Evolutionary conservation across 2,113 vertebrate species (phyloP), one percentile per base, ranked within the genome.

Genomic region (Eublepharis macularius): DNA sequence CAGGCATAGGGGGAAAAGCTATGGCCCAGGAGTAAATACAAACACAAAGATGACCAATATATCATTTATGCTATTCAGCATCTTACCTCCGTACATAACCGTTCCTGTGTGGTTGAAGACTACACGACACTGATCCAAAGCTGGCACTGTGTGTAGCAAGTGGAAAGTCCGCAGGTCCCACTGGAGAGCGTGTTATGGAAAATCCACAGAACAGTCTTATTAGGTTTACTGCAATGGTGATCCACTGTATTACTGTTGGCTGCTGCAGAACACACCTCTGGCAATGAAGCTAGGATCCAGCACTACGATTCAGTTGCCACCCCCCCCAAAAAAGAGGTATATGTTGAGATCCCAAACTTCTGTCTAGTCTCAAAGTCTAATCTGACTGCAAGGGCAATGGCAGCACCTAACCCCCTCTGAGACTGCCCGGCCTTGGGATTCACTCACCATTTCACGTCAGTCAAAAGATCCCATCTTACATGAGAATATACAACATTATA

Each of bases 71-170:
- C 36, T 41, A 11, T 79, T 73, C 54, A 39, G 60, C 63, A 17
- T 68, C 90, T 96, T 96, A 99, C 99, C 99, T 97, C 99, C 99
- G 87, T 99, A 99, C 96, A 99, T 99, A 89, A 99, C 98, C 0
- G 99, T 99, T 87, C 98, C 99, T 0, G 97, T 99, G 91, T 99
- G 98, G 94, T 99, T 99, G 95, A 99, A 99, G 68, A 99, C 99
- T n/a, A 99, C 98, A n/a, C 98, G 97, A 92, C 99, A 99, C 94
- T 99, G 99, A 96, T 99, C 99, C 92, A 99, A 95, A 10, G 98
- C 99, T 60, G 99, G 99, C 49, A 99, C 99, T 0, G 98, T 99
- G 92, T 99, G 98, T 47, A 99, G 95, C 77, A 99, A 97, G 92
- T 99, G 99, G 92, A 99, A 99, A 76, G 99, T 99, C 74, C 99